Evolutionary conservation across 1,140 invertebrate genomes (phyloP), one percentile per base, ranked within the genome.

Genomic region (Atta cephalotes): DNA sequence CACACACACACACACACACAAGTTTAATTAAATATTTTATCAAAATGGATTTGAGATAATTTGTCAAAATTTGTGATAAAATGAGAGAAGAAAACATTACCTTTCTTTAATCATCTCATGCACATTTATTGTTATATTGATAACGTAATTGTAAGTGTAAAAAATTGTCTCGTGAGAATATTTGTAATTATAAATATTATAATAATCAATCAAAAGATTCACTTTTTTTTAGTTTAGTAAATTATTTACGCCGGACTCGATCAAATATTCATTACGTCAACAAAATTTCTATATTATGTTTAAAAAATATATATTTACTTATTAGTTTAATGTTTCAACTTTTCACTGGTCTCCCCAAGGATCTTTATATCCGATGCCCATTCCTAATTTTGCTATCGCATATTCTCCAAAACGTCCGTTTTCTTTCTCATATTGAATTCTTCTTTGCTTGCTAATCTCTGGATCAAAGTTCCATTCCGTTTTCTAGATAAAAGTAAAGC

Each of bases 381-480:
- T 91, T 45, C 92, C 92, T 14, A 93, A 45, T 60, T 89, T 90
- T 10, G 82, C 89, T 49, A 91, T 91, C 4, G 87, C 90, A 0
- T 70, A 16, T 76, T 93, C 90, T 63, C 94, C 94, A 16, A 77
- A 86, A 18, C 31, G 71, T 9, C 94, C 94, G 72, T 95, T 95
- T 35, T 93, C 90, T 35, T 88, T 66, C 28, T 94, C 93, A 86
- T 92, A 95, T 31, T 85, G 89, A 12, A 74, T 84, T 66, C 93
- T 89, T 66, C 93, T 92, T 51, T 92, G 82, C 58, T 93, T 91
- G 39, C 94, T 94, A 16, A 90, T 71, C 14, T 95, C 91, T 66
- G 94, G 94, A 87, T 95, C 76, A n/a, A 95, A 92, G 58, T 95
- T 62, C 94, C 94, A 95, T 21, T 92, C 71, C 2, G 94, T 94